phyloP scores from a whole-genome alignment of 2,113 vertebrate species.

The Triplophysa siluroides region DNA sequence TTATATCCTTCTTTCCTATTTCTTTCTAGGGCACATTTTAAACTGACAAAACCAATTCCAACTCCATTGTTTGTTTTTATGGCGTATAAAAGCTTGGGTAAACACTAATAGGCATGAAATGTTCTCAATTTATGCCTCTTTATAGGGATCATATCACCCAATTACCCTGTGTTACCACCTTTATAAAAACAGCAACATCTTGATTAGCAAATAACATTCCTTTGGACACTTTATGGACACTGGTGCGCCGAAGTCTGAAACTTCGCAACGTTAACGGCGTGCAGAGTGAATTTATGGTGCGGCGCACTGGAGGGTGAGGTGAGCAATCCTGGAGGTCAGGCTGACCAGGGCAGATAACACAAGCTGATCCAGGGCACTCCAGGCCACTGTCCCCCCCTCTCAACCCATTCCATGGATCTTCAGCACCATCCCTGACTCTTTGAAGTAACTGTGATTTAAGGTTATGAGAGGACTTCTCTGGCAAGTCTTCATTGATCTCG shows the following conservation, averaged over 20 bases:
- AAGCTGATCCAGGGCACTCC: constrained; percentile 40
- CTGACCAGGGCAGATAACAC: constrained; percentile 56
- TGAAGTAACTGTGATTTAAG: constrained; percentile 65
- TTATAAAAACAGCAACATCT: constrained; percentile 24
- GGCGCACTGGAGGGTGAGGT: constrained; percentile 43
- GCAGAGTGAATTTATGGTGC: constrained; percentile 56
- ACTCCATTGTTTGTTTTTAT: background rate
- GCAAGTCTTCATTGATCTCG: constrained; percentile 56
- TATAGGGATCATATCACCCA: constrained; percentile 43
- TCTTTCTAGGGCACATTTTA: background rate
- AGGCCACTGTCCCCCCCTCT: constrained; percentile 32
- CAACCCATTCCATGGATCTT: constrained; percentile 35
- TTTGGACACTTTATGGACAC: constrained; percentile 46
- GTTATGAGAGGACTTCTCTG: constrained; percentile 45
- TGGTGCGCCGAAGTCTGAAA: constrained; percentile 42
- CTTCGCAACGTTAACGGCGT: constrained; percentile 46
- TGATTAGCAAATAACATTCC: constrained; percentile 59
- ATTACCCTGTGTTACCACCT: constrained; percentile 53
- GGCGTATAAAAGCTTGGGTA: background rate
- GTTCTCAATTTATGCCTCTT: constrained; percentile 20
- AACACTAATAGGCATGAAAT: constrained; percentile 37
- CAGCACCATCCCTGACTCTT: constrained; percentile 44
- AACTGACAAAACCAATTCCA: background rate
- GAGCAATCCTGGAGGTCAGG: constrained; percentile 45
- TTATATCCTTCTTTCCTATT: too few species aligned